These are phyloP conservation scores for Dryobotodes eremita DNA, from an alignment of 2,888 invertebrate species.

Conservation along the genomic window DNA sequence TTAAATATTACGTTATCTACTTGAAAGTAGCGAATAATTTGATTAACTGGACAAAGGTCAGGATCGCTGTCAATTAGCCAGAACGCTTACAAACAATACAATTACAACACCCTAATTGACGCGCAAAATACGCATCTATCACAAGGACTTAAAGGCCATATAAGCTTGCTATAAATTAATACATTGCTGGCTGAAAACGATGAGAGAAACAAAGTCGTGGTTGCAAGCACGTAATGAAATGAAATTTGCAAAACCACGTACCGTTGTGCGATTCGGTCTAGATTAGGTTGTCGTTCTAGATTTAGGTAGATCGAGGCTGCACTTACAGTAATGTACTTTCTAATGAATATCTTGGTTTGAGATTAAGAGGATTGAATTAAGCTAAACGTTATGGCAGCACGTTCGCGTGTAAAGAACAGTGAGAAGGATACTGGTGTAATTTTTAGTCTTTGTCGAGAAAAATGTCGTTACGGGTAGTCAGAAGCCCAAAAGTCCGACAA, in stretches of 20 bases:
- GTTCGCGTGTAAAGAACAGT: neutral
- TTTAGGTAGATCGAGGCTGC: conserved; percentile 48
- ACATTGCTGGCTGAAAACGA: conserved; percentile 11
- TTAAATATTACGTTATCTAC: conserved; percentile 7
- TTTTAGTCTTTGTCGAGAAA: too few relatives aligned
- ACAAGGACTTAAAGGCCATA: neutral
- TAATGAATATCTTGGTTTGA: conserved; percentile 54
- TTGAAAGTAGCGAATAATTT: conserved; percentile 17
- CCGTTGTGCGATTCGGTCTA: conserved; percentile 44
- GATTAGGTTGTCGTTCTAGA: conserved; percentile 59
- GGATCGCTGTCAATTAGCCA: conserved; percentile 12
- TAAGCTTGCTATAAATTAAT: neutral
- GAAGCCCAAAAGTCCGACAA: too few relatives aligned
- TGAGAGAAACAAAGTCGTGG: neutral
- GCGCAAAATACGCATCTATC: conserved; percentile 11
- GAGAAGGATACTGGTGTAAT: neutral
- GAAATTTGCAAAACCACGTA: conserved; percentile 23
- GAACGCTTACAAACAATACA: conserved; percentile 22
- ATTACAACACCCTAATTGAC: conserved; percentile 14
- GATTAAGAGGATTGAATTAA: conserved; percentile 38
- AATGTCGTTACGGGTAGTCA: too few relatives aligned
- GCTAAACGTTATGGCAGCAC: neutral
- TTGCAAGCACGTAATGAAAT: conserved; percentile 26
- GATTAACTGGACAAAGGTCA: conserved; percentile 26
- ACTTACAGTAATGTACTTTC: conserved; percentile 59